Base-by-base conservation (phyloP, 2,797 vertebrate genomes). In the Fistularia tabacaria region DNA sequence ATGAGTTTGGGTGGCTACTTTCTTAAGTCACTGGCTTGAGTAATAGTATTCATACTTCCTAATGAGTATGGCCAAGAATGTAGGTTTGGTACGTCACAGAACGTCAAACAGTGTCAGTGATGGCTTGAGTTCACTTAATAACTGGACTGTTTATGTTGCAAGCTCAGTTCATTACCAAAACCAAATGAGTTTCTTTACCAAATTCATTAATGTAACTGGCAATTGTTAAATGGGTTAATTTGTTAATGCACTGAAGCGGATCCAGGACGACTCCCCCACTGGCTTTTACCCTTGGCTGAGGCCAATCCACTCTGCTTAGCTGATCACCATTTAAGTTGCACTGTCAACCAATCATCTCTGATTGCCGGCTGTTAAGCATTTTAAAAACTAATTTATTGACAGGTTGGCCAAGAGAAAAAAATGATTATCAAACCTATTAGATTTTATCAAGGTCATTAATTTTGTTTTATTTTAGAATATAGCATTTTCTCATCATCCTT, bases 161-260 rank as follows among this genome's bases (percentile, higher is more conserved):
- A 74, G 73, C 77, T 84, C 75, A 80, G 81, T 85, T 89, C 85
- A 89, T 91, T 90, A 91, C 73, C 64, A 48, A 71, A 70, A 64
- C 59, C 75, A 89, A 89, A 88, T 89, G 79, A 87, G 82, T 84
- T 89, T 80, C 84, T 81, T 73, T 75, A 76, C 75, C 71, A 50
- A 87, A 86, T 75, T 80, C 78, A 89, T 87, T 88, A 88, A 76
- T 83, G 68, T 53, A 69, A 59, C 44, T 67, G 59, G 69, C 65
- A 72, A 79, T 86, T 85, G 86, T 85, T 87, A 86, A 83, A 70
- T 83, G 71, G 82, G 74, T 88, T 91, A 80, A 90, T 90, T 90
- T 88, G 81, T 85, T 52, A 73, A 89, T 77, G 85, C 86, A 81
- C 46, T 84, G 77, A 81, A 86, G 87, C 86, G 82, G 58, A 88